phyloP scores from a whole-genome alignment of 2,113 vertebrate genomes.

The Zapornia atra region DNA sequence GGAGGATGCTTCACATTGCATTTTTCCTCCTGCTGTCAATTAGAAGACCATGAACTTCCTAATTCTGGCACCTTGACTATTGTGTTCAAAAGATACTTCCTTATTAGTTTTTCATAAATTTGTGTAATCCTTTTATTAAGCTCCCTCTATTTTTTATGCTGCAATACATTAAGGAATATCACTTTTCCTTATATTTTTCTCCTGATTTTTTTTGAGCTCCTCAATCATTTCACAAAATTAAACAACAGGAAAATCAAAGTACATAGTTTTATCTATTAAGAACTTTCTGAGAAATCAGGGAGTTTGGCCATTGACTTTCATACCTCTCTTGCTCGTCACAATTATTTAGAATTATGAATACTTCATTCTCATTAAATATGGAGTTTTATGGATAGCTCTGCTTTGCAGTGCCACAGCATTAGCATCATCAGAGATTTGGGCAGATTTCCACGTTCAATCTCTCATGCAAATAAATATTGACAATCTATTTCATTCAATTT shows the following conservation, averaged over 20 bases:
- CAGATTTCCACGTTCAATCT: background rate
- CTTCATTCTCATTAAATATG: background rate
- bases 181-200: background rate
- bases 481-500: background rate
- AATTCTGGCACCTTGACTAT: background rate
- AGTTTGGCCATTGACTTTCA: background rate
- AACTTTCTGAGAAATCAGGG: background rate
- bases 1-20: background rate
- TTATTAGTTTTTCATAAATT: background rate
- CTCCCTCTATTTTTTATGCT: background rate
- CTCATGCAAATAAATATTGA: conserved; percentile 51
- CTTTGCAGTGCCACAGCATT: background rate
- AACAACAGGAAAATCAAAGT: background rate
- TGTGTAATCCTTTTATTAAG: background rate
- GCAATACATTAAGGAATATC: background rate
- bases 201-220: background rate
- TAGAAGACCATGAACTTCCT: background rate
- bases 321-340: background rate
- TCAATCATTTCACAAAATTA: background rate
- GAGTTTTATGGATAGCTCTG: background rate
- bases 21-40: background rate
- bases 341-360: background rate
- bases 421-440: background rate
- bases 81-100: background rate
- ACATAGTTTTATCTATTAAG: background rate